Conservation (phyloP, 2,113 vertebrate species). For the Thryonomys swinderianus region DNA sequence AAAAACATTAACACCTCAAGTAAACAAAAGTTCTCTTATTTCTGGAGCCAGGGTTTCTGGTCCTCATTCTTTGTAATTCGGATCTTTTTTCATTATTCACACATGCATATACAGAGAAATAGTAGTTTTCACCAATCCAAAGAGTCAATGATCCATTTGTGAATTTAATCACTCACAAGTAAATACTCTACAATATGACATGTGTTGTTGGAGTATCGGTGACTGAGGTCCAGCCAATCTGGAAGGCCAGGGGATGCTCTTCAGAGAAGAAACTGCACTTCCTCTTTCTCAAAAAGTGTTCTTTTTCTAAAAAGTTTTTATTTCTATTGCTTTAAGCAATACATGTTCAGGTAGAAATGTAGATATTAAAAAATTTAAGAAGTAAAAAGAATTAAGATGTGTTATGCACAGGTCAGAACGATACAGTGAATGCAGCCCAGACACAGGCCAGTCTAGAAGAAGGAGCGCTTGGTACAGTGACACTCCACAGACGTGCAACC, state of each 20-base stretch:
- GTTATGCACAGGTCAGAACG: background rate
- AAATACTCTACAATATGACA: background rate
- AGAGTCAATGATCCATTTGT: background rate
- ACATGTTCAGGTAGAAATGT: constrained; percentile 3
- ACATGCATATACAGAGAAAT: background rate
- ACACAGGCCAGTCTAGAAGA: background rate
- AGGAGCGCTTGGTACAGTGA: background rate
- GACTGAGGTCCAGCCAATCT: background rate
- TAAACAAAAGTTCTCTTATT: constrained; percentile 38
- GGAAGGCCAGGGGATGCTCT: background rate
- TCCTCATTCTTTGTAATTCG: background rate
- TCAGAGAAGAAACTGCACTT: background rate
- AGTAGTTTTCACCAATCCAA: background rate
- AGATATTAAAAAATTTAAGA: background rate
- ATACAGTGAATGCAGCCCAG: background rate
- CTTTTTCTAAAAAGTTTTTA: constrained; percentile 7
- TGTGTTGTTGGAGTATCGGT: background rate
- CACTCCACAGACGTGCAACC: background rate
- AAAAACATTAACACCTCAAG: constrained; percentile 37
- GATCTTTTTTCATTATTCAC: background rate
- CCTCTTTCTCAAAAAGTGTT: background rate
- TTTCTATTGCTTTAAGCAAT: constrained; percentile 40
- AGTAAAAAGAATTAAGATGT: background rate
- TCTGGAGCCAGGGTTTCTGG: constrained; percentile 1
- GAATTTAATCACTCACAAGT: background rate